Evolutionary conservation across 2,113 vertebrate genomes (phyloP).

Genomic region (Pterocles orientalis): DNA sequence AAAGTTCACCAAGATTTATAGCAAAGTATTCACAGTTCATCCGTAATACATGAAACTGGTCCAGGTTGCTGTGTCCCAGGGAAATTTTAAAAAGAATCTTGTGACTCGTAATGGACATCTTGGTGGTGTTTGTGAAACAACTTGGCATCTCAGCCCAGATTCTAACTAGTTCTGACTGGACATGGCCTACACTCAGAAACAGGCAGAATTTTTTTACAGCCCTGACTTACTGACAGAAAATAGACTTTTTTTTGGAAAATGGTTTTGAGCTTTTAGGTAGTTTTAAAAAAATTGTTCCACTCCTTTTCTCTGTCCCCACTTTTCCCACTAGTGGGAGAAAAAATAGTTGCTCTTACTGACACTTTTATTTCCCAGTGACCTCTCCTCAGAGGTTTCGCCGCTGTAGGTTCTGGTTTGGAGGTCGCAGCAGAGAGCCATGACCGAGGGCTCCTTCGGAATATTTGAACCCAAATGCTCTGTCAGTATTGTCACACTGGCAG

Average conservation of each 20-base stretch:
- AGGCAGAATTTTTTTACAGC: background rate
- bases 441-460: background rate
- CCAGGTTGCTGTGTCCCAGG: conserved; percentile 9
- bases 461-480: background rate
- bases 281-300: background rate
- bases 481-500: background rate
- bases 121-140: background rate
- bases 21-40: background rate
- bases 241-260: background rate
- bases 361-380: background rate
- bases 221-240: background rate
- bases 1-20: background rate
- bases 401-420: background rate
- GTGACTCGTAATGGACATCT: conserved; percentile 26
- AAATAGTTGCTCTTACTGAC: background rate
- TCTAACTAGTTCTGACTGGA: background rate
- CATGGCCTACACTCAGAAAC: background rate
- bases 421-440: background rate
- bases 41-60: background rate
- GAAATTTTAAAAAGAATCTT: conserved; percentile 19
- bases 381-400: background rate
- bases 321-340: background rate
- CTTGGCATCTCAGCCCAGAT: conserved; percentile 5
- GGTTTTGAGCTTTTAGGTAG: background rate
- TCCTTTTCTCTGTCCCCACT: background rate